Evolutionary conservation across 2,113 vertebrate genomes (phyloP), one percentile per base, ranked within the genome.

Genomic region (Oreotrochilus melanogaster): DNA sequence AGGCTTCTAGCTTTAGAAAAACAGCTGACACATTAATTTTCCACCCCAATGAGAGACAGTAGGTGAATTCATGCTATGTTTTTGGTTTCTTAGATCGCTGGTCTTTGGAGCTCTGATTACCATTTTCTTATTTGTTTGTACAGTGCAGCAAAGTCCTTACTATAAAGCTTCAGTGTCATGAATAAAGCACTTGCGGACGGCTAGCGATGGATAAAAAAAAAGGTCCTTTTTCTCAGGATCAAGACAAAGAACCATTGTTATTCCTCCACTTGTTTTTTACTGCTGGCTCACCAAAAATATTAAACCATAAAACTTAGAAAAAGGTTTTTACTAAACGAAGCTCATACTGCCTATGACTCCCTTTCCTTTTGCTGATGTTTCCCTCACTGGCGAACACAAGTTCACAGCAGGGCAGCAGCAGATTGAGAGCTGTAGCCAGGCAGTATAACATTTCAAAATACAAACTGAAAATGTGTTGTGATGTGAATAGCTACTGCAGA

Each of bases 391-490:
- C 73, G 67, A 88, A 47, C 39, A 53, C 6, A 23, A 4, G 71
- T 92, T 97, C 71, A 86, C 85, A 76, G 60, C 67, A 61, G 78
- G 85, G 53, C 89, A 84, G 57, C 39, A 83, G 66, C 45, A 53
- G 56, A 75, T 27, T 80, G 82, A 86, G 67, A 93, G 60, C 88
- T 71, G 43, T 74, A 64, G 43, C 60, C 85, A 78, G 71, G 85
- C 85, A 96, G 89, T 85, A 76, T 78, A 95, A 76, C 51, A 86
- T 94, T 93, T 96, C 88, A 94, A 93, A 94, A 74, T 75, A 88
- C 79, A 78, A 67, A 75, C 67, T 75, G 93, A 78, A 95, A 96
- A 97, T 92, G 86, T 83, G 92, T 95, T 92, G 92, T 93, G 93
- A 96, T 88, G 85, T 93, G 90, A 95, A 78, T 86, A 56, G 47